Evolutionary conservation across 1,140 invertebrate species (phyloP).

Genomic region (Platorchestia sp.): DNA sequence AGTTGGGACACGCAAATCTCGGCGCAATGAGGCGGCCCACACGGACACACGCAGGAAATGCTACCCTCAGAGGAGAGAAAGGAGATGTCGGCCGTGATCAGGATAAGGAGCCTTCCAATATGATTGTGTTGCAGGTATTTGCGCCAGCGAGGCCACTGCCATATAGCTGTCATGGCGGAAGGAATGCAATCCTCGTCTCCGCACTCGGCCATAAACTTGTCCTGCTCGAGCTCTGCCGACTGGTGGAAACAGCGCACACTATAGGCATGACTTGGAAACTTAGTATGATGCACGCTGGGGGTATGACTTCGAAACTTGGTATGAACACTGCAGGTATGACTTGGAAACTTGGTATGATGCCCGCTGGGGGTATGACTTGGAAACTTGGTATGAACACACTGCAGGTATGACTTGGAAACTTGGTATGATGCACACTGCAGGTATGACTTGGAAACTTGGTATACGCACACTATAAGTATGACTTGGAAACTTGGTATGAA

Average conservation of each 20-base stretch:
- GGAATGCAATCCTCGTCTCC: neutral
- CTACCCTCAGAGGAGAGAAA: neutral
- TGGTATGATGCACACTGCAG: too few relatives aligned
- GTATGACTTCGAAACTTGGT: too few relatives aligned
- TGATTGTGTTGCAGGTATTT: conserved; percentile 8
- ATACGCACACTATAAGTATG: neutral
- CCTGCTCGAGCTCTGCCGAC: neutral
- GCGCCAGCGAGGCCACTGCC: neutral
- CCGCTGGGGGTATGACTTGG: neutral
- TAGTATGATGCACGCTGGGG: neutral
- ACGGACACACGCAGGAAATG: neutral
- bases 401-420: neutral
- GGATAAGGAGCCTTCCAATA: neutral
- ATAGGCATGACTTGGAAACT: neutral
- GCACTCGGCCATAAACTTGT: neutral
- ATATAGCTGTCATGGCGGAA: neutral
- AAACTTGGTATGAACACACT: neutral
- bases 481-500: neutral
- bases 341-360: neutral
- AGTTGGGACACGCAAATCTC: neutral
- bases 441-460: neutral
- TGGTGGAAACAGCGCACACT: neutral
- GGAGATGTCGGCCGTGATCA: neutral
- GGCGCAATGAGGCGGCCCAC: neutral
- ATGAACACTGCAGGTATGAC: neutral